Evolutionary conservation across 1,140 invertebrate species (phyloP).

Genomic region (Venturia canescens): DNA sequence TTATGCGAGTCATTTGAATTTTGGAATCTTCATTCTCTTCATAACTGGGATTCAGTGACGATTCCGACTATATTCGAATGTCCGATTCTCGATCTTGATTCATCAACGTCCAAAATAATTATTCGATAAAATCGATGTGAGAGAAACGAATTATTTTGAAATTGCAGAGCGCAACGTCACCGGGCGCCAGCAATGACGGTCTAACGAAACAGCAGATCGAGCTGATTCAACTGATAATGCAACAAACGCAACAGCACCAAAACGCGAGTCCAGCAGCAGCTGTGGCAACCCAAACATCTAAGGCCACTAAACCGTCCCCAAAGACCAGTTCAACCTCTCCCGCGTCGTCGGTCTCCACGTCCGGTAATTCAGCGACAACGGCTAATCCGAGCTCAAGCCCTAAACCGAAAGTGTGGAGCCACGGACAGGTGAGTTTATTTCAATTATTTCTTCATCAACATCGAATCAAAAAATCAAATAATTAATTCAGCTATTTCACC

Average conservation of each 20-base stretch:
- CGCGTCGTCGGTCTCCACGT: slow-evolving; percentile 54
- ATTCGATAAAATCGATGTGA: too few species aligned
- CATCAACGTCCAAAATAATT: too few species aligned
- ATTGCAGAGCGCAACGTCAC: slow-evolving; percentile 71
- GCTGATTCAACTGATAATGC: slow-evolving; percentile 88
- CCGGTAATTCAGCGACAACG: slow-evolving; percentile 59
- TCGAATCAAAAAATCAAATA: not conserved
- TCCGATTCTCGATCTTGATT: not conserved
- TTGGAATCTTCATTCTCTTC: too few species aligned
- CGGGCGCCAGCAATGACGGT: slow-evolving; percentile 80
- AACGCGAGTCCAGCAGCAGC: slow-evolving; percentile 64
- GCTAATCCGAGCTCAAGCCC: slow-evolving; percentile 70
- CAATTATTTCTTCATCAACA: not conserved
- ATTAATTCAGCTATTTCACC: not conserved
- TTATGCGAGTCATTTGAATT: not conserved
- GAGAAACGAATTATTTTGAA: slow-evolving; percentile 47
- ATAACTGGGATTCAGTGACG: too few species aligned
- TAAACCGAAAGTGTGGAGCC: slow-evolving; percentile 74
- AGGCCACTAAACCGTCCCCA: slow-evolving; percentile 68
- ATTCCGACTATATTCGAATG: too few species aligned
- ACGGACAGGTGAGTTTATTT: slow-evolving; percentile 67
- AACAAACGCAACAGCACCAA: slow-evolving; percentile 80
- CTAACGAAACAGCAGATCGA: slow-evolving; percentile 85
- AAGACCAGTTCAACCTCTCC: slow-evolving; percentile 67
- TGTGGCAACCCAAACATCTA: slow-evolving; percentile 63